These are phyloP conservation scores for Edolisoma coerulescens DNA, from an alignment of 2,113 vertebrate species.

Conservation along the genomic window DNA sequence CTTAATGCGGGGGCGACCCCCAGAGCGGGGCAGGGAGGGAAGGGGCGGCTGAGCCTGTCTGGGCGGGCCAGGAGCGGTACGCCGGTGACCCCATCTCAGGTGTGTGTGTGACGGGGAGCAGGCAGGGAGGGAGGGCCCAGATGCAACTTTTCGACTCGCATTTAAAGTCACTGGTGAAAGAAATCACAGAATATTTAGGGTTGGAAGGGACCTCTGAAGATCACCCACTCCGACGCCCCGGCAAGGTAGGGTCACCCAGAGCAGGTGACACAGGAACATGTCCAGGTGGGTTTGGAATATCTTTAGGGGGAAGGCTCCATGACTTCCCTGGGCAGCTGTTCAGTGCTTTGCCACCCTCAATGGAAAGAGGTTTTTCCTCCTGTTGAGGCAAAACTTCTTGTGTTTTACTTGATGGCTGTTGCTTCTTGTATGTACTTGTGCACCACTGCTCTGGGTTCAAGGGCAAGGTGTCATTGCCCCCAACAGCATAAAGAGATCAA, in stretches of 20 bases:
- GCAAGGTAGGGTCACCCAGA: background rate
- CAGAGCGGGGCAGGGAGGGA: background rate
- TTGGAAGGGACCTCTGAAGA: background rate
- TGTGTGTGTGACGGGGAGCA: background rate
- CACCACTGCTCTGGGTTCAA: background rate
- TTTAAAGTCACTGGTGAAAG: background rate
- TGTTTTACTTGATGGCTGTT: background rate
- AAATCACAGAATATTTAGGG: background rate
- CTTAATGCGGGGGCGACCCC: fast-evolving
- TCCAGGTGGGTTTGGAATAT: background rate
- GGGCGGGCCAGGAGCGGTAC: background rate
- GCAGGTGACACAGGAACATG: background rate
- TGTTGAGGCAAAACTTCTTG: background rate
- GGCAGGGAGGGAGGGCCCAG: no score
- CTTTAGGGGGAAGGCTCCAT: background rate
- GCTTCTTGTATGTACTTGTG: background rate
- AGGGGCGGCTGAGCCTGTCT: background rate
- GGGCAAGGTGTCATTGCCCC: background rate
- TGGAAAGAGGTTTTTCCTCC: background rate
- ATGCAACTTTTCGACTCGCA: background rate
- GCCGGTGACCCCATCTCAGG: no score
- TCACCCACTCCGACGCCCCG: background rate
- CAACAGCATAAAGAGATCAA: background rate
- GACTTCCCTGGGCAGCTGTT: background rate
- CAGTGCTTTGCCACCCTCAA: background rate